Evolutionary conservation across 2,797 vertebrate genomes (phyloP), one percentile per base, ranked within the genome.

Genomic region (Todus mexicanus): DNA sequence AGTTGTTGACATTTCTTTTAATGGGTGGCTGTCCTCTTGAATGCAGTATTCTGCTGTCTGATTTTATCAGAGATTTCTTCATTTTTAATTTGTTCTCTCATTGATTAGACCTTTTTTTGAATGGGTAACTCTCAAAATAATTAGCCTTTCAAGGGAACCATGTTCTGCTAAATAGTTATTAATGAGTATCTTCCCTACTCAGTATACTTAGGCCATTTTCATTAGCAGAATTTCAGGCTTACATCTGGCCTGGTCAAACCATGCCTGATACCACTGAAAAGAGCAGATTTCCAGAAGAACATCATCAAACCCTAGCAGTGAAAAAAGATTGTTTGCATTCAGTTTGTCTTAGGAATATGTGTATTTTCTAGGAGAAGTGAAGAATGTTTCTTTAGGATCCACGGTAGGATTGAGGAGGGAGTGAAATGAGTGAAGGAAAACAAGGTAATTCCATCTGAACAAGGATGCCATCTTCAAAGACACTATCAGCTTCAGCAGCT

Each of bases 1-100:
- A 87, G 65, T 85, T 87, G 78, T 93, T 96, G 94, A 95, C 90
- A 85, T 96, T 93, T 75, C 85, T 93, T 89, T 81, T 85, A 93
- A 96, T 89, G 84, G 93, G 72, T 83, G 76, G 23, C 79, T 81
- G 75, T 91, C 87, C 78, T 83, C 78, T 89, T 89, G 75, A 94
- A 93, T 74, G 64, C 40, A 47, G 64, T 70, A 53, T 73, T 87
- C 61, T 59, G 50, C 64, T 92, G 48, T 68, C 77, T 87, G 71
- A 10, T 92, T 87, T 90, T 89, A 64, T 82, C 81, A 89, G 87
- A 90, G 72, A 66, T 20, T n/a, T 75, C 54, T 91, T 84, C 4
- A 80, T 61, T 92, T 92, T 79, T 76, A 84, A 91, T 94, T 92
- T 90, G 66, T 81, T 87, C 78, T 93, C 10, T 65, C 65, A 89